Evolutionary conservation across 2,888 invertebrate species (phyloP).

Genomic region (Geotrupes spiniger): DNA sequence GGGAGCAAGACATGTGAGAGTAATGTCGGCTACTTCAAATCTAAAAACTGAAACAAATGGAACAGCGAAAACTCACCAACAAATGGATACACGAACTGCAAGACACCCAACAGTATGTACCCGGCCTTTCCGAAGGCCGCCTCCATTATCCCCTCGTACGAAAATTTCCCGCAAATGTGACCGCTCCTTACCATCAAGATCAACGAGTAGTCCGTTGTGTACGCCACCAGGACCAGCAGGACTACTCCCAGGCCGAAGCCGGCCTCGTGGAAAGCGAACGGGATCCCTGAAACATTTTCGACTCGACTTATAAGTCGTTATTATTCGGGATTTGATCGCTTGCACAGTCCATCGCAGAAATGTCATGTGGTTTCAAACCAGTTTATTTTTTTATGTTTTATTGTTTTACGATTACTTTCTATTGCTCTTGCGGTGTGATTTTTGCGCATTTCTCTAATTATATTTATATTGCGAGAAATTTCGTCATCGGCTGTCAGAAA

Average conservation of each 20-base stretch:
- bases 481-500: no score
- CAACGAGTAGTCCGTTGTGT: constrained; percentile 78
- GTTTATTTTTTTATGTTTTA: no score
- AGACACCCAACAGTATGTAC: constrained; percentile 68
- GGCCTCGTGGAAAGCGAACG: constrained; percentile 77
- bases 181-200: constrained; percentile 74
- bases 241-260: constrained; percentile 75
- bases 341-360: no score
- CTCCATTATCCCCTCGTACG: constrained; percentile 76
- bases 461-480: no score
- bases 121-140: constrained; percentile 77
- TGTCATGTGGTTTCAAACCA: no score
- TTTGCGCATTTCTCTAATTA: no score
- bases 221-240: constrained; percentile 67
- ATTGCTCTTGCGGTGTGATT: no score
- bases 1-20: no score
- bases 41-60: constrained; percentile 7
- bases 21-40: no score
- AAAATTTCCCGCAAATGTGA: constrained; percentile 72
- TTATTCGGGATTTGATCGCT: no score
- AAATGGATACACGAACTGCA: constrained; percentile 82
- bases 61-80: constrained; percentile 66
- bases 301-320: no score
- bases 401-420: no score
- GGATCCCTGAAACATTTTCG: constrained; percentile 65